Evolutionary conservation across 2,888 invertebrate species (phyloP), one percentile per base, ranked within the genome.

Genomic region (Sinelater perroti): DNA sequence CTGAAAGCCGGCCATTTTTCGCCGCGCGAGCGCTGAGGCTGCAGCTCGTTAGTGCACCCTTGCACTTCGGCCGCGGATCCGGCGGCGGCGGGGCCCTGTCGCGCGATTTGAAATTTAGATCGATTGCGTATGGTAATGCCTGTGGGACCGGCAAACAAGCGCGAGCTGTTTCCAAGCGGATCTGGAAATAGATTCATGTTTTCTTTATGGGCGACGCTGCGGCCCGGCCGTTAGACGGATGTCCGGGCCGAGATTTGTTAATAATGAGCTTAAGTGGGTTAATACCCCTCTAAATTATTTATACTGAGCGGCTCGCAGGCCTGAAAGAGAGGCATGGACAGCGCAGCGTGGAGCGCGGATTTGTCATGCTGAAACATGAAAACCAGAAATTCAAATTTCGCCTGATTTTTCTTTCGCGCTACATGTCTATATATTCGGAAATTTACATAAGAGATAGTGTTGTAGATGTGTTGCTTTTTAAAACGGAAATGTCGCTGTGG

Each of bases 111-210:
- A 50, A 40, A 49, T 42, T 28, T 40, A 40, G 49, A 56, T 56
- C 56, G 56, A 56, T 56, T 52, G 40, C 44, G 24, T 52, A 52
- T 52, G 52, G 20, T 20, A 52, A 52, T 52, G 21, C 31, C 33
- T 14, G 28, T 33, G 42, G 52, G 52, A 42, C 28, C 2, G n/a
- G 44, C 33, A 52, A 52, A 52, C 44, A 52, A 52, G 44, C 42
- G 44, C 42, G 52, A 42, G 33, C 44, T 52, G 42, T 52, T 52
- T 52, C 42, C 14, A 42, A 52, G 42, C 44, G 40, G 31, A 52
- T 52, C 42, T 42, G 30, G 44, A 44, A 42, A 52, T 52, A 42
- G 52, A 31, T 52, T 52, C 42, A 20, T 33, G 52, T 24, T 44
- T 52, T 52, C 52, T 52, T 52, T 52, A 52, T 35, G 35, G 16